Percentiles rank a stretch among this genome's conserved stretches.
These are phyloP conservation scores for Phataginus tricuspis DNA, from an alignment of 2,797 vertebrate species.

Conservation along the genomic window DNA sequence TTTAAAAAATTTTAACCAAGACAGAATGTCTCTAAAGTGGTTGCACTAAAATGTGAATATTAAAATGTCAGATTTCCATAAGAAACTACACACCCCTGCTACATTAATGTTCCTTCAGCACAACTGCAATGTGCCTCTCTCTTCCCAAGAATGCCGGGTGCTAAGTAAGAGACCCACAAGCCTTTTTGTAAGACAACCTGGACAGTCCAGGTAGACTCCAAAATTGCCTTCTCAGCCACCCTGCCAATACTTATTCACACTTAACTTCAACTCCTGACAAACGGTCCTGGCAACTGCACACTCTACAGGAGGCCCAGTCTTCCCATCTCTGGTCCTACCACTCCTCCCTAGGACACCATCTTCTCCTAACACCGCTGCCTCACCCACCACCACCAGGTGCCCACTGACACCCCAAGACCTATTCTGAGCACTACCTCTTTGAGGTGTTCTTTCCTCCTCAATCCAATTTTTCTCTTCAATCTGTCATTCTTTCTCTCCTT, in stretches of 20 bases:
- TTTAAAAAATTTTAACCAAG: neutral
- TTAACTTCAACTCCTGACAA: neutral
- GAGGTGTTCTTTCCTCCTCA: neutral
- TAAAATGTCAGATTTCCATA: neutral
- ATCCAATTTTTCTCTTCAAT: neutral
- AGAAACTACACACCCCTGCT: neutral
- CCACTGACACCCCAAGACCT: neutral
- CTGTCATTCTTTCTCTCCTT: neutral
- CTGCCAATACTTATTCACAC: neutral
- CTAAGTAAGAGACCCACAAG: neutral
- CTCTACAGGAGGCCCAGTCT: too few species aligned
- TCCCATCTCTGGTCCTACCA: too few species aligned
- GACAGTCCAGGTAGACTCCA: neutral
- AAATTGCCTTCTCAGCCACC: neutral
- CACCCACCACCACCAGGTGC: neutral
- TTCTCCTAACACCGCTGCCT: neutral
- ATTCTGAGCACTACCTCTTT: neutral
- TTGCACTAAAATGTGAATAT: neutral
- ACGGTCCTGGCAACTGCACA: neutral
- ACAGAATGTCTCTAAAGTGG: neutral
- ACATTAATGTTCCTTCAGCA: neutral
- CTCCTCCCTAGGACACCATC: neutral
- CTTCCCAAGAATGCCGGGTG: neutral
- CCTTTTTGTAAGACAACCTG: neutral
- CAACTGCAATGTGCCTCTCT: neutral